Percentiles rank a stretch among this genome's conserved stretches.
Evolutionary conservation across 2,797 vertebrate genomes (phyloP).

Genomic region (Hippocampus kuda): DNA sequence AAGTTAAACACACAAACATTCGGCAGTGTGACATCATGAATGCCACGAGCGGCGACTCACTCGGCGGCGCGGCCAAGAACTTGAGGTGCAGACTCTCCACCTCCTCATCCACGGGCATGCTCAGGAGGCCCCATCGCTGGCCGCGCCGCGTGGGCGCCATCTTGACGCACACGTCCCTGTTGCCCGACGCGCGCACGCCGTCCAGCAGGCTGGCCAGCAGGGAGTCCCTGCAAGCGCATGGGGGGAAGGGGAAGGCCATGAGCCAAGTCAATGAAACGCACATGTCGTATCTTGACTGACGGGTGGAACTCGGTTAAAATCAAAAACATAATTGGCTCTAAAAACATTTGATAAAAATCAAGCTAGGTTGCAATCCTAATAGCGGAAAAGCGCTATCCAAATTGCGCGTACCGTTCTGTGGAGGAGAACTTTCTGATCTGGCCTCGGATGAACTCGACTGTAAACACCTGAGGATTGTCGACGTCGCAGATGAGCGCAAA

Average conservation of each 20-base stretch:
- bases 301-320: too few species aligned
- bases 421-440: slow-evolving; percentile 93
- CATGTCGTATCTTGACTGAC: too few species aligned
- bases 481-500: slow-evolving; percentile 92
- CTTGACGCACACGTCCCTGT: slow-evolving; percentile 96
- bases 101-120: slow-evolving; percentile 96
- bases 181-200: slow-evolving; percentile 94
- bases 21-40: too few species aligned
- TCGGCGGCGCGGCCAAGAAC: slow-evolving; percentile 90
- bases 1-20: too few species aligned
- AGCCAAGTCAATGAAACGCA: too few species aligned
- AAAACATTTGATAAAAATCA: too few species aligned
- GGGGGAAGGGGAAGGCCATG: too few species aligned
- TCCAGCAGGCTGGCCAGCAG: slow-evolving; percentile 92
- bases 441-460: slow-evolving; percentile 93
- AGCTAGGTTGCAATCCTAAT: too few species aligned
- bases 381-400: neutral
- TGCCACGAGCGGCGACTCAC: slow-evolving; percentile 63
- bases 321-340: too few species aligned
- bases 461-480: slow-evolving; percentile 96
- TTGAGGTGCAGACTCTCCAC: slow-evolving; percentile 95
- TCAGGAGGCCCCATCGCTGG: slow-evolving; percentile 92
- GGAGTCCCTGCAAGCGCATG: slow-evolving; percentile 75
- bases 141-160: slow-evolving; percentile 91
- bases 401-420: slow-evolving; percentile 78